These are phyloP conservation scores for Ctenopoma kingsleyae DNA, from an alignment of 2,797 vertebrate species.

Conservation along the genomic window DNA sequence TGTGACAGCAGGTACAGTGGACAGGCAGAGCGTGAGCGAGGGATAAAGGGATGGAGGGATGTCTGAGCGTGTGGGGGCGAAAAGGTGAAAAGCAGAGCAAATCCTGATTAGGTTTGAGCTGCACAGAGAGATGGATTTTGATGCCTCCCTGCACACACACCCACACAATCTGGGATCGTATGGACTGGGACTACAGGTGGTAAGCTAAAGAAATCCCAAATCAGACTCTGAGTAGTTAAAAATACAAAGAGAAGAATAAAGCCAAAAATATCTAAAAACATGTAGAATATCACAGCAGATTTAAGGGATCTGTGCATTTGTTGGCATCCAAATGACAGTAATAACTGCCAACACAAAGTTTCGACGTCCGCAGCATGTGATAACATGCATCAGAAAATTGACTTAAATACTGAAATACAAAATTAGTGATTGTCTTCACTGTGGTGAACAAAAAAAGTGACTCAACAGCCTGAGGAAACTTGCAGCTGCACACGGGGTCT, in stretches of 20 bases:
- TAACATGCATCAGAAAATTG: neutral
- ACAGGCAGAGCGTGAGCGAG: constrained; percentile 19
- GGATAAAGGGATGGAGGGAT: constrained; percentile 44
- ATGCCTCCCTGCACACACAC: constrained; percentile 5
- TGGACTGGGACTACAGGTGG: neutral
- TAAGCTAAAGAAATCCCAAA: neutral
- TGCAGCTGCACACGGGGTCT: neutral
- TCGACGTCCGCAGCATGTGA: neutral
- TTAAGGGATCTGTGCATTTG: neutral
- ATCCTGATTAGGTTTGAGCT: constrained; percentile 61
- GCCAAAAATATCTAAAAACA: neutral
- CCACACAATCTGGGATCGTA: neutral
- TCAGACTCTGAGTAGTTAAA: neutral
- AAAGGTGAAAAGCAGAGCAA: constrained; percentile 49
- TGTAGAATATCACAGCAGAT: neutral
- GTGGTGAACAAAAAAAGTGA: neutral
- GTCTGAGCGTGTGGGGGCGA: constrained; percentile 9
- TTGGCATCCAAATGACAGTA: constrained; percentile 4
- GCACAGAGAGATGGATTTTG: constrained; percentile 24
- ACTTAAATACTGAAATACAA: neutral
- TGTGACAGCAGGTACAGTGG: constrained; percentile 24
- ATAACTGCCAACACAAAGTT: neutral
- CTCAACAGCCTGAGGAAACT: neutral
- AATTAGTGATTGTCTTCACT: neutral
- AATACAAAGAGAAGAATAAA: neutral